Conservation (phyloP, 2,888 invertebrate genomes). For the Polyommatus iphigenia region DNA sequence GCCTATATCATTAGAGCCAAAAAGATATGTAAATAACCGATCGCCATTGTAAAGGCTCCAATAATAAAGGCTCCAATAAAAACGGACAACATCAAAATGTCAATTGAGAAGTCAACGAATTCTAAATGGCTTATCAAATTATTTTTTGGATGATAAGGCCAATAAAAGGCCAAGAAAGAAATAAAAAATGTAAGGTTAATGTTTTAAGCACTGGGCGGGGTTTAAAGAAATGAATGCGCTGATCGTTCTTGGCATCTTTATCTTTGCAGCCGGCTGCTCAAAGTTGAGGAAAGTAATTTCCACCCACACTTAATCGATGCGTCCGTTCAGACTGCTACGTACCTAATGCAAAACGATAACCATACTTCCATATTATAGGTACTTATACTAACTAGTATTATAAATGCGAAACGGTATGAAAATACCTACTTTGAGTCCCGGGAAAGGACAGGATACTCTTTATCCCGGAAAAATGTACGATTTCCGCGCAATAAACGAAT, state of each 20-base stretch:
- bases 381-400: no score
- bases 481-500: no score
- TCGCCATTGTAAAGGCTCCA: constrained; percentile 1
- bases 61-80: constrained; percentile 25
- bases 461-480: no score
- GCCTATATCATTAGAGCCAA: constrained; percentile 22
- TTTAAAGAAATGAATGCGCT: background rate
- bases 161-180: background rate
- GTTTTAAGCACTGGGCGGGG: background rate
- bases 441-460: no score
- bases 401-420: no score
- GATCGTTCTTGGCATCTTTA: constrained; percentile 29
- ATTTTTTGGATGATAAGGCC: background rate
- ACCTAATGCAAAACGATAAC: constrained; percentile 39
- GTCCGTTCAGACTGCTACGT: constrained; percentile 48
- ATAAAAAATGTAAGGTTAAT: background rate
- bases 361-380: no score
- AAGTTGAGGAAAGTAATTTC: constrained; percentile 53
- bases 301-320: constrained; percentile 51
- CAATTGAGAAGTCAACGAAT: constrained; percentile 26
- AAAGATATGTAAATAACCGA: constrained; percentile 17
- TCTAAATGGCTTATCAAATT: constrained; percentile 18
- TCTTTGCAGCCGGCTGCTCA: constrained; percentile 42
- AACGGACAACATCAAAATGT: constrained; percentile 15
- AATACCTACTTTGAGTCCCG: no score